These are phyloP conservation scores for Anser cygnoides DNA, from an alignment of 2,113 vertebrate species.

Conservation along the genomic window DNA sequence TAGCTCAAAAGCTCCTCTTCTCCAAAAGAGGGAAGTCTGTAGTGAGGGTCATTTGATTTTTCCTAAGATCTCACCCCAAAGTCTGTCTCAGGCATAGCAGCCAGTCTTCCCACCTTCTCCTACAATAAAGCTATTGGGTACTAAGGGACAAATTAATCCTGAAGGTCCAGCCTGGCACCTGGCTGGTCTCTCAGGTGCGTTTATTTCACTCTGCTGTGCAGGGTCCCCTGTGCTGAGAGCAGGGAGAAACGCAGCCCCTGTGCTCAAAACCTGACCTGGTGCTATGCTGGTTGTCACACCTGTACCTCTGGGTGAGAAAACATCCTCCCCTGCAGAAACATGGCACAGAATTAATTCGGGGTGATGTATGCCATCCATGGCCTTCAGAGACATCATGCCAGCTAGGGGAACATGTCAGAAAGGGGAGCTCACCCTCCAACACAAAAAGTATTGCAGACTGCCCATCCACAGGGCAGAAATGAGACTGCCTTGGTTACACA, in stretches of 20 bases:
- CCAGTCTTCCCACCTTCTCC: neutral
- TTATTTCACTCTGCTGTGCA: neutral
- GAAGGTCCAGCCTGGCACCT: neutral
- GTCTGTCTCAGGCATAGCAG: neutral
- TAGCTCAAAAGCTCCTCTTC: neutral
- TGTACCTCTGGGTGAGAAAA: neutral
- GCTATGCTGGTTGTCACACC: neutral
- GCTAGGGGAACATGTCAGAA: neutral
- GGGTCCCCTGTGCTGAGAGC: fast-evolving
- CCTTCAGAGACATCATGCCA: neutral
- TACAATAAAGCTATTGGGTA: neutral
- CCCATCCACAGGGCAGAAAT: neutral
- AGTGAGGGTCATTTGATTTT: neutral
- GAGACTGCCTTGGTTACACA: neutral
- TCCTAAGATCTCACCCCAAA: neutral
- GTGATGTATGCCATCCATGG: no score
- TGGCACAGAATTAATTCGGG: neutral
- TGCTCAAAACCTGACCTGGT: neutral
- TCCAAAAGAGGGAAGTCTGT: neutral
- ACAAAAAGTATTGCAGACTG: neutral
- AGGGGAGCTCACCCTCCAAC: neutral
- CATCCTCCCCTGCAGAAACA: neutral
- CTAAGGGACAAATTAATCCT: neutral
- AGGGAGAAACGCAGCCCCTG: neutral
- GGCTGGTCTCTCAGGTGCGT: neutral